Conservation (phyloP, 2,888 invertebrate genomes). For the Scotopteryx bipunctaria region DNA sequence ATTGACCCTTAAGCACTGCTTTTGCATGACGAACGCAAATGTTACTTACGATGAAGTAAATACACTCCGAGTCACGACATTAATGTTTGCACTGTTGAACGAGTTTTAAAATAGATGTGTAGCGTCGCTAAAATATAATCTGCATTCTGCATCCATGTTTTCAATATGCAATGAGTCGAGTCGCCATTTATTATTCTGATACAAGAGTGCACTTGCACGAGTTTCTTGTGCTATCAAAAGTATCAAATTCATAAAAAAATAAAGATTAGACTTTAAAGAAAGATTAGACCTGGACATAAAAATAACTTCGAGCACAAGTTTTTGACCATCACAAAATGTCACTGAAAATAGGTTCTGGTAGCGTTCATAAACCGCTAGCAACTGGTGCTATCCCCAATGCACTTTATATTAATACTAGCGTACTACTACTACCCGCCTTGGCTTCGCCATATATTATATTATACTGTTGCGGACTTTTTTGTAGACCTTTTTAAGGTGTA, state of each 20-base stretch:
- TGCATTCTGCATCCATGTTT: conserved; percentile 25
- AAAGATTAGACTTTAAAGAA: no score
- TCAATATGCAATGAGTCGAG: conserved; percentile 33
- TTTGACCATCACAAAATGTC: no score
- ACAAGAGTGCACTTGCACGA: conserved; percentile 11
- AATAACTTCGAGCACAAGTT: no score
- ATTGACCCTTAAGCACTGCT: not conserved
- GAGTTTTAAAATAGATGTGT: conserved; percentile 19
- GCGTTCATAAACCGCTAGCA: not conserved
- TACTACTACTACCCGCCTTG: no score
- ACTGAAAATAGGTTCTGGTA: no score
- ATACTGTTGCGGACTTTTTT: no score
- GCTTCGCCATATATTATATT: no score
- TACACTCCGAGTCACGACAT: conserved; percentile 12
- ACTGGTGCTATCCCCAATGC: conserved; percentile 11
- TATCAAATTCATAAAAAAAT: no score
- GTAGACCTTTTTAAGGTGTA: no score
- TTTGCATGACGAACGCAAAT: not conserved
- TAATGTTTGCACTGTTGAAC: conserved; percentile 19
- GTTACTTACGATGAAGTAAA: conserved; percentile 12
- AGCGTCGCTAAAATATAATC: conserved; percentile 26
- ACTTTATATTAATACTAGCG: conserved; percentile 27
- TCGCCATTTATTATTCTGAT: conserved; percentile 30
- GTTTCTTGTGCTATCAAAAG: conserved; percentile 4
- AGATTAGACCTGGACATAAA: no score